Evolutionary conservation across 2,888 invertebrate genomes (phyloP).

Genomic region (Nezara viridula): DNA sequence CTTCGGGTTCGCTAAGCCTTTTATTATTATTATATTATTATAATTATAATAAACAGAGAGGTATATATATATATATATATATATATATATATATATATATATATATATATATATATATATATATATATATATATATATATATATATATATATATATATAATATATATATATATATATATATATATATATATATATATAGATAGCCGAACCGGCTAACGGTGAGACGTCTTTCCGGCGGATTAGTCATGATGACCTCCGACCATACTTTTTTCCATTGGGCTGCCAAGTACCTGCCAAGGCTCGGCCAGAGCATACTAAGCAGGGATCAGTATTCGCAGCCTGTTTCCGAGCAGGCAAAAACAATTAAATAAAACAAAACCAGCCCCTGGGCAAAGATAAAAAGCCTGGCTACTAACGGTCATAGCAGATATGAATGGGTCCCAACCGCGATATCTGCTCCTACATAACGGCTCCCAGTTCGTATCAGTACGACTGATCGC

Average conservation of each 20-base stretch:
- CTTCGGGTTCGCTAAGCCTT: no score
- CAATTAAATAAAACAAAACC: conserved; percentile 36
- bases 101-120: no score
- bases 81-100: no score
- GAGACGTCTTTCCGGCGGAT: background rate
- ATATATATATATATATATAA: no score
- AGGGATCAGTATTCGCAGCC: conserved; percentile 14
- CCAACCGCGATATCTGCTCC: background rate
- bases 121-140: no score
- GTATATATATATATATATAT: no score
- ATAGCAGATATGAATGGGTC: conserved; percentile 30
- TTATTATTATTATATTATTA: no score
- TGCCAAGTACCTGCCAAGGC: background rate
- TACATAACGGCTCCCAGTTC: background rate
- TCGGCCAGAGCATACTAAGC: background rate
- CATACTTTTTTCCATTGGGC: conserved; percentile 38
- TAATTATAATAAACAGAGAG: no score
- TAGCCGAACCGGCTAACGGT: background rate
- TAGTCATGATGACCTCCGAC: conserved; percentile 43
- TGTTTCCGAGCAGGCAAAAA: conserved; percentile 2
- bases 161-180: no score
- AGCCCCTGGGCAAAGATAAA: background rate
- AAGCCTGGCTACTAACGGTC: conserved; percentile 2
- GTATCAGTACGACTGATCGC: background rate
- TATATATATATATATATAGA: no score